Conservation (phyloP, 2,888 invertebrate genomes). For the Sthenelais limicola region DNA sequence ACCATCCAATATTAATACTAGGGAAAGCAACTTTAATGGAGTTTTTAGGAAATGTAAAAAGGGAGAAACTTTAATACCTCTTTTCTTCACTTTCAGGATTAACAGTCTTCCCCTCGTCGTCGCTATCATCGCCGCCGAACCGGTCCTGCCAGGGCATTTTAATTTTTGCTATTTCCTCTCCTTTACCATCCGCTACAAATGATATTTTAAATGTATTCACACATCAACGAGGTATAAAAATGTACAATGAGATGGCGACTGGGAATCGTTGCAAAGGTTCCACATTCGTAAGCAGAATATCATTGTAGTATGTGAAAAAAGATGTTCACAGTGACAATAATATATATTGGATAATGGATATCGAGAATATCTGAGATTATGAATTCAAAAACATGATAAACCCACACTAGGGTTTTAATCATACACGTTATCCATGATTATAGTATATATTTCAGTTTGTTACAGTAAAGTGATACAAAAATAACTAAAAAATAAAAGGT, state of each 20-base stretch:
- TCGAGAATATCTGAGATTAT: not conserved
- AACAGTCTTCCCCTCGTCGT: not conserved
- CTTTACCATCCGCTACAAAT: slow-evolving; percentile 19
- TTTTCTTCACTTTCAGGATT: not conserved
- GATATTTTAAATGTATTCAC: not conserved
- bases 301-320: too few relatives aligned
- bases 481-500: too few relatives aligned
- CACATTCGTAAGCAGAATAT: too few relatives aligned
- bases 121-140: not conserved
- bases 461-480: too few relatives aligned
- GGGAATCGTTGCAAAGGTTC: too few relatives aligned
- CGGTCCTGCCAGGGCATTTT: slow-evolving; percentile 28
- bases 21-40: not conserved
- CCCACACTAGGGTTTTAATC: too few relatives aligned
- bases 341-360: too few relatives aligned
- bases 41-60: not conserved
- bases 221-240: not conserved
- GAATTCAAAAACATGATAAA: not conserved
- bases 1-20: too few relatives aligned
- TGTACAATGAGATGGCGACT: too few relatives aligned
- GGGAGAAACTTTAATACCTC: not conserved
- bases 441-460: too few relatives aligned
- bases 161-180: not conserved
- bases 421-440: too few relatives aligned
- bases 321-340: too few relatives aligned